Evolutionary conservation across 2,888 invertebrate genomes (phyloP), one percentile per base, ranked within the genome.

Genomic region (Himalopsyche anomala): DNA sequence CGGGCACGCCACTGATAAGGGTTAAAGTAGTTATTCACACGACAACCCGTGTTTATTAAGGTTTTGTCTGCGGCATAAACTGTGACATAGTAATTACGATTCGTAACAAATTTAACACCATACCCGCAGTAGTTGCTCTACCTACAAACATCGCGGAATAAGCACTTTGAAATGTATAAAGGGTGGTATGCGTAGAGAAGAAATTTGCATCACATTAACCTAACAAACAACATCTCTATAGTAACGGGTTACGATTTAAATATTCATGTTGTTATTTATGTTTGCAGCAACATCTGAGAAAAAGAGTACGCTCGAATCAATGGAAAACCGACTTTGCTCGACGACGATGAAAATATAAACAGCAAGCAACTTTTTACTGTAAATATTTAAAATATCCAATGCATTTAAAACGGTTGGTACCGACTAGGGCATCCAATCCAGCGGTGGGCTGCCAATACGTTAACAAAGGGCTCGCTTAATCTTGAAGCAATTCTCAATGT

Each of bases 21-120:
- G 74, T 74, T 74, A 38, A 74, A 74, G 74, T 74, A 74, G 74
- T 74, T 74, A 74, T 74, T 74, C 74, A 74, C 74, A 74, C 74
- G 74, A 74, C 74, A 74, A 74, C 74, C 74, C 74, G 74, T 74
- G 74, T 74, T 74, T 74, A 74, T 74, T 74, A 74, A 74, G 74
- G 74, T 74, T 74, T 74, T 36, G 74, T 74, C 74, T 74, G 74
- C 74, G 74, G 74, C 74, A 74, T 74, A 74, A 74, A 74, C 74
- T 74, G 74, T 74, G 74, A 74, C 74, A 74, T 74, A 74, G 74
- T 74, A 74, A 74, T 74, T 38, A 74, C 74, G 74, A 74, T 74
- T 74, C 74, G 28, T 74, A 74, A 74, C 74, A 74, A 74, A 74
- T 74, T 74, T 74, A 74, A 74, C 74, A 74, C 74, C 74, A 74